phyloP scores from a whole-genome alignment of 1,140 invertebrate genomes.

The Meloidogyne chitwoodi region DNA sequence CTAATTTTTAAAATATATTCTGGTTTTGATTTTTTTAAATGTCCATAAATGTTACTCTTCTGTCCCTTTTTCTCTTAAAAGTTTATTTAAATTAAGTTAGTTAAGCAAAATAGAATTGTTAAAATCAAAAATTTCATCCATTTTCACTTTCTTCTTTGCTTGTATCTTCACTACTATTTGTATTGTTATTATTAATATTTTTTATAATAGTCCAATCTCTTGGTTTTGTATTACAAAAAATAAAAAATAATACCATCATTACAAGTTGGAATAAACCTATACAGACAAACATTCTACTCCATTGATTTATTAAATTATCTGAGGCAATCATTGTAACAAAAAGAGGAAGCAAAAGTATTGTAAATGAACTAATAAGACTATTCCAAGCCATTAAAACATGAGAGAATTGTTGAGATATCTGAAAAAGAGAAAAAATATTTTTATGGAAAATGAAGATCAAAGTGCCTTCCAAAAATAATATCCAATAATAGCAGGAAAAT shows the following conservation, averaged over 20 bases:
- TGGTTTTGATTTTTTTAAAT: background rate
- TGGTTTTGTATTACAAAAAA: background rate
- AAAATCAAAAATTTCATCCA: background rate
- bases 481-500: no score
- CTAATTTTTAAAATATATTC: background rate
- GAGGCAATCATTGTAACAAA: background rate
- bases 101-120: background rate
- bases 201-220: background rate
- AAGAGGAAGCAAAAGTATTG: background rate
- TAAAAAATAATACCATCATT: background rate
- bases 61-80: background rate
- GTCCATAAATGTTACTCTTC: background rate
- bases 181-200: background rate
- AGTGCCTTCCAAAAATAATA: no score
- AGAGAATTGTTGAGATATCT: background rate
- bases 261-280: background rate
- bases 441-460: no score
- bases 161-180: background rate
- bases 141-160: background rate
- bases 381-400: constrained; percentile 6
- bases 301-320: background rate
- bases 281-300: background rate
- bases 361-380: background rate
- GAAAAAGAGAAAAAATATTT: background rate
- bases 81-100: no score